Conservation (phyloP, 2,797 vertebrate species). For the Remorina albescens region DNA sequence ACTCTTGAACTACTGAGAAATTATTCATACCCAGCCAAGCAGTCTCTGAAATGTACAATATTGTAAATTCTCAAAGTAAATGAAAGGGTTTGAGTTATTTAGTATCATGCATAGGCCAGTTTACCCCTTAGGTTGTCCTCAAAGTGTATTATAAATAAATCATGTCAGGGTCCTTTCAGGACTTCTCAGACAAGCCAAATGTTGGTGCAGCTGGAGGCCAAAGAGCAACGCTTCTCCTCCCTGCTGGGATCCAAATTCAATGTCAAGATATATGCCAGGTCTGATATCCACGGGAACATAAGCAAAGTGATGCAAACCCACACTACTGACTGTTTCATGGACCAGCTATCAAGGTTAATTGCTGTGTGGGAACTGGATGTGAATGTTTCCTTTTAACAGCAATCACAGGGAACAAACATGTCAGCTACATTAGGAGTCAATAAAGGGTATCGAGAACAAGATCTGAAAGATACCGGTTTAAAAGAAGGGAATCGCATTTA, state of each 20-base stretch:
- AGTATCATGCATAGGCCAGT: no score
- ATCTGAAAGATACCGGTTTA: constrained; percentile 3
- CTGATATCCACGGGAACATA: not conserved
- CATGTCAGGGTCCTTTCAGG: not conserved
- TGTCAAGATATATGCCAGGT: constrained; percentile 7
- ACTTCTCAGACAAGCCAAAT: constrained; percentile 13
- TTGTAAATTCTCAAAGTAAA: constrained; percentile 12
- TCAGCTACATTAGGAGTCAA: no score
- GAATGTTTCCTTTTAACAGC: constrained; percentile 20
- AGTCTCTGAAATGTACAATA: not conserved
- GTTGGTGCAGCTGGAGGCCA: constrained; percentile 2
- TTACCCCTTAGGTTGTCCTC: not conserved
- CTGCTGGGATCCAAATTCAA: constrained; percentile 13
- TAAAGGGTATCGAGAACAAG: constrained; percentile 14
- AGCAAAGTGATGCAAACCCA: not conserved
- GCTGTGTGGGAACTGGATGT: constrained; percentile 15
- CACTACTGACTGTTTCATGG: constrained; percentile 7
- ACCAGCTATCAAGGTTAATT: constrained; percentile 27
- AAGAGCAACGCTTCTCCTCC: constrained; percentile 1
- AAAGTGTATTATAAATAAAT: not conserved
- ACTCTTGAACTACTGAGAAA: no score
- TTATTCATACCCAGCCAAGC: not conserved
- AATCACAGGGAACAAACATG: constrained; percentile 6
- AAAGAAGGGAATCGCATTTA: constrained; percentile 13
- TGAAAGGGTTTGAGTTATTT: constrained; percentile 15